Base-by-base conservation (phyloP, 2,113 vertebrate genomes). In the Rhegmatorhina hoffmannsi region DNA sequence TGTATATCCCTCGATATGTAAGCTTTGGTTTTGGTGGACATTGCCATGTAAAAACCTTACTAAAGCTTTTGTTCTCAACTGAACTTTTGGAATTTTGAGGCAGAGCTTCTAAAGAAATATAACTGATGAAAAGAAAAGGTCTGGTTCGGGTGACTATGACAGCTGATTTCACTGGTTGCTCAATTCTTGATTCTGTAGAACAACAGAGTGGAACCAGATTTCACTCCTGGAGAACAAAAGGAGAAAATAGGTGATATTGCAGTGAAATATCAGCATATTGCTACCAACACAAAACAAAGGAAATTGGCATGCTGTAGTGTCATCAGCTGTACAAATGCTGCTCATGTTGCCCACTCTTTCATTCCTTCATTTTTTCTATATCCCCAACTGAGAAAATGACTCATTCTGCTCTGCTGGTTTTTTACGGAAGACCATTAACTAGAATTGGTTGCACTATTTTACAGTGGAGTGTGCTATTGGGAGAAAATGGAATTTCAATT, bases 401-500 rank as follows among this genome's bases (percentile, higher is more conserved):
- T 91, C 91, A 94, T 83, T 83, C 40, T 40, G 21, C 17, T 77
- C n/a, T 40, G 24, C 62, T 87, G 1, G 55, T 84, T 92, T 43
- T 87, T 94, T 55, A 23, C 38, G 55, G 63, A 77, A 92, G 63
- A 85, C 36, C 58, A 77, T 91, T 91, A 87, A 85, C 36, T 69
- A 33, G 50, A 85, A 66, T 58, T 44, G 29, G 15, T 85, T 73
- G 38, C 34, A 70, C 11, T 76, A 79, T 84, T 91, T 89, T 97
- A 85, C 49, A 84, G 29, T 36, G 33, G 52, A 87, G 75, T 63
- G 19, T 49, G 25, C 73, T 88, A n/a, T 25, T 80, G 52, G 36
- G 46, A 87, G 34, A 94, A 92, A 91, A 76, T 17, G 66, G 56
- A 79, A 84, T 85, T 92, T 85, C 87, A 73, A 17, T 79, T 63